Base-by-base conservation (phyloP, 2,888 invertebrate species). In the Eudasyphora cyanicolor region DNA sequence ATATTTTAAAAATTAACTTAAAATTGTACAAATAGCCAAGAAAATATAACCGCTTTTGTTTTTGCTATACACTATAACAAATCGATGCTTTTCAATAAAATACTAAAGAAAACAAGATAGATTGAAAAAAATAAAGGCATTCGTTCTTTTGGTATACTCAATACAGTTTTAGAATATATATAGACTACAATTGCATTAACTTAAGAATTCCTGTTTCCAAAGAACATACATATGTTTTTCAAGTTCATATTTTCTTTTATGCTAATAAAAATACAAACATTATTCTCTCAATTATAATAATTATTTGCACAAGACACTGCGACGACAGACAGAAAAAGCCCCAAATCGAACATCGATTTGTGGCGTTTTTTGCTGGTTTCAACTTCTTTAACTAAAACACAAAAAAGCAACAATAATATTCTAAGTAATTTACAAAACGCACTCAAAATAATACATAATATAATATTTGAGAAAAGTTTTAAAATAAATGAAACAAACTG, bases 221-320 rank as follows among this genome's bases (percentile, higher is more conserved):
- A 35, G 32, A 54, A 32, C 35, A 42, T 60, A 32, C 35, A 42
- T 60, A 73, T 10, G 35, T 35, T 73, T n/a, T 45, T 73, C 6
- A 35, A 35, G 51, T 51, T n/a, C 14, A 57, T 27, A 57, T 57
- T 57, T 57, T 54, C 10, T 12, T 10, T 45, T 3, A 35, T 7
- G 35, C 6, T 5, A 10, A 51, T 2, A 51, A 51, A n/a, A 51
- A 51, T 21, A 19, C 24, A 57, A 57, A 27, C 57, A 24, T 57
- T 57, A 24, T 14, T 12, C 57, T 57, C 1, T 49, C 45, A 27
- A 29, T 69, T 49, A 29, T 10, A 45, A 29, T 10, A 45, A 83
- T 87, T 85, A 82, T 89, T 88, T 90, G 90, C 90, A 91, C 90
- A 88, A 88, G 86, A 88, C 90, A 91, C 89, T 90, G 90, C 86